Evolutionary conservation across 2,888 invertebrate species (phyloP).

Genomic region (Cephus rjabovi): DNA sequence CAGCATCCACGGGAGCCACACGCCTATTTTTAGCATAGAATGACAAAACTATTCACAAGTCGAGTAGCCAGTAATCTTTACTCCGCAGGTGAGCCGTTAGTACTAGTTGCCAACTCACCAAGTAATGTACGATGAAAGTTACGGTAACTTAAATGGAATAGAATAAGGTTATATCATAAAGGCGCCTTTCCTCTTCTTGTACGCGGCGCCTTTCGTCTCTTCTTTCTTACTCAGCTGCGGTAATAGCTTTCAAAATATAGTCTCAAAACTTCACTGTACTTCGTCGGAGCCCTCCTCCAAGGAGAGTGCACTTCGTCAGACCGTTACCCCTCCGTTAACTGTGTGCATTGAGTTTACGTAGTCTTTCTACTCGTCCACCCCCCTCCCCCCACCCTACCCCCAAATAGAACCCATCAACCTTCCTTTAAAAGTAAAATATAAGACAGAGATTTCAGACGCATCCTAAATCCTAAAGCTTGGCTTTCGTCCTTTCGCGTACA

Average conservation of each 20-base stretch:
- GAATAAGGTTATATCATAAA: slow-evolving; percentile 20
- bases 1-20: background rate
- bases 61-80: background rate
- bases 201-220: slow-evolving; percentile 4
- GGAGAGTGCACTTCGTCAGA: slow-evolving; percentile 8
- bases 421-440: background rate
- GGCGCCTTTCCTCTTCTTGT: slow-evolving; percentile 10
- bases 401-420: background rate
- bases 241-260: slow-evolving; percentile 43
- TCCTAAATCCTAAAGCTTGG: background rate
- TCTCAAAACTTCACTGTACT: slow-evolving; percentile 26
- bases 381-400: background rate
- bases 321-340: background rate
- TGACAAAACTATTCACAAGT: background rate
- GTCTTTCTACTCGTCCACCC: background rate
- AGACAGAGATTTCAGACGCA: background rate
- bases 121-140: slow-evolving; percentile 17
- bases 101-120: background rate
- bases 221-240: slow-evolving; percentile 24
- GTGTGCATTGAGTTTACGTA: slow-evolving; percentile 7
- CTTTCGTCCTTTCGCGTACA: background rate
- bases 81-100: background rate
- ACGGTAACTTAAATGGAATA: slow-evolving; percentile 23
- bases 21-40: background rate
- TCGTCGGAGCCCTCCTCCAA: slow-evolving; percentile 12